A percentile compares a stretch with the other conserved stretches of the same genome.
phyloP scores from a whole-genome alignment of 2,888 invertebrate genomes.

The Melanargia galathea region DNA sequence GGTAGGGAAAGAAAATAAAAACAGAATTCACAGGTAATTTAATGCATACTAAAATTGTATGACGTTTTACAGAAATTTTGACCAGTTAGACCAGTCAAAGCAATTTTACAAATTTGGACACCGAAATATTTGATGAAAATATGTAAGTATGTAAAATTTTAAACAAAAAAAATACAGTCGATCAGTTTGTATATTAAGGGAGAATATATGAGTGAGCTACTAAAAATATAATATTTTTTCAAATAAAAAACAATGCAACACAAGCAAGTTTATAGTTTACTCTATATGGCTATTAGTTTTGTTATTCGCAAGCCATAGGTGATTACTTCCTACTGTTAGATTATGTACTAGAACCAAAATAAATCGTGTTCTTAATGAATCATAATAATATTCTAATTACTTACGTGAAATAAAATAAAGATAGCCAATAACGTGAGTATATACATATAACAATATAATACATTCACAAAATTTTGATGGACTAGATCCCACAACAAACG shows the following conservation, averaged over 20 bases:
- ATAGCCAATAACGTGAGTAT: slow-evolving; percentile 61
- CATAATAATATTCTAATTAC: slow-evolving; percentile 58
- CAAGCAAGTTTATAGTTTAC: slow-evolving; percentile 76
- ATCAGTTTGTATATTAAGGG: slow-evolving; percentile 43
- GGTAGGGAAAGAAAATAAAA: slow-evolving; percentile 40
- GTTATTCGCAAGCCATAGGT: slow-evolving; percentile 81
- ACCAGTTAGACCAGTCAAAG: slow-evolving; percentile 52
- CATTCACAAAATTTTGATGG: slow-evolving; percentile 72
- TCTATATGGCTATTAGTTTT: slow-evolving; percentile 77
- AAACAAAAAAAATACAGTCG: slow-evolving; percentile 42
- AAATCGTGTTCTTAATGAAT: slow-evolving; percentile 61
- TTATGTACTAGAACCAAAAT: slow-evolving; percentile 71
- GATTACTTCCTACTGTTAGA: slow-evolving; percentile 77
- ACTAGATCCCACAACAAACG: slow-evolving; percentile 78
- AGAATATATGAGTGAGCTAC: slow-evolving; percentile 39
- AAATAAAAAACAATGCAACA: slow-evolving; percentile 77
- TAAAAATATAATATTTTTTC: slow-evolving; percentile 50
- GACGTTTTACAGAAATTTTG: slow-evolving; percentile 64
- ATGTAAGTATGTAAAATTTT: slow-evolving; percentile 39
- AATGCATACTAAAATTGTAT: slow-evolving; percentile 66
- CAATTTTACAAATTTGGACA: slow-evolving; percentile 22
- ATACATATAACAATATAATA: slow-evolving; percentile 65
- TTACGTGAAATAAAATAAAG: slow-evolving; percentile 52
- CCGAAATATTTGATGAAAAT: slow-evolving; percentile 44
- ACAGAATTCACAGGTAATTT: slow-evolving; percentile 72